Base-by-base conservation (phyloP, 2,113 vertebrate species). In the Vulpes ferrilata region DNA sequence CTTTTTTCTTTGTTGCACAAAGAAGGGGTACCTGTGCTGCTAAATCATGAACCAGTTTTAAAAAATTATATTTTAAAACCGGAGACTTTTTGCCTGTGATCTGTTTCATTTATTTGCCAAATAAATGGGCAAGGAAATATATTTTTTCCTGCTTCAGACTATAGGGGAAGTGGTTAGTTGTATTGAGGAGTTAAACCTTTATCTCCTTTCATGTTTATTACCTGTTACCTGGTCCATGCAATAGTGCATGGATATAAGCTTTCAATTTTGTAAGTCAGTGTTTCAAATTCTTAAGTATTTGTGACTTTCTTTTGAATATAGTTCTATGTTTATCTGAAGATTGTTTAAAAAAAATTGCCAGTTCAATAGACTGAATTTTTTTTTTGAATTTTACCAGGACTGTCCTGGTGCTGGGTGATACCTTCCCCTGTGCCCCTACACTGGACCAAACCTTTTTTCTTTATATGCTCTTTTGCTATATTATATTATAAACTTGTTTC, bases 261-360 rank as follows among this genome's bases (percentile, higher is more conserved):
- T 97, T 94, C 32, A 62, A 10, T 82, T 67, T 97, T 86, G n/a
- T 89, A 57, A 92, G 11, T 82, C 35, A 82, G 19, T 30, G 6
- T 94, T 86, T 64, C 74, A 78, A 10, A 83, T 87, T 89, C 79
- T 73, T 65, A 48, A 30, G 12, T 92, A 71, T 88, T 65, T 85
- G 53, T 53, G 12, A 57, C 25, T 92, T 10, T 95, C 7, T 71
- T 85, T 82, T 57, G 79, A 91, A 92, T 82, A 80, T 17, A 27
- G 22, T 73, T 74, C 15, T 89, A 2, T 59, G 11, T 69, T 71
- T 96, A 1, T 84, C 62, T 90, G n/a, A 79, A 92, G 51, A 65
- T 60, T 23, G 3, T 78, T 79, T 3, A 65, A 13, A 79, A 78
- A 59, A 62, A 32, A 57, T 88, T 1, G 10, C 51, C 16, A 20